These are phyloP conservation scores for Scaptomyza reducta DNA, from an alignment of 2,888 invertebrate species.

Conservation along the genomic window DNA sequence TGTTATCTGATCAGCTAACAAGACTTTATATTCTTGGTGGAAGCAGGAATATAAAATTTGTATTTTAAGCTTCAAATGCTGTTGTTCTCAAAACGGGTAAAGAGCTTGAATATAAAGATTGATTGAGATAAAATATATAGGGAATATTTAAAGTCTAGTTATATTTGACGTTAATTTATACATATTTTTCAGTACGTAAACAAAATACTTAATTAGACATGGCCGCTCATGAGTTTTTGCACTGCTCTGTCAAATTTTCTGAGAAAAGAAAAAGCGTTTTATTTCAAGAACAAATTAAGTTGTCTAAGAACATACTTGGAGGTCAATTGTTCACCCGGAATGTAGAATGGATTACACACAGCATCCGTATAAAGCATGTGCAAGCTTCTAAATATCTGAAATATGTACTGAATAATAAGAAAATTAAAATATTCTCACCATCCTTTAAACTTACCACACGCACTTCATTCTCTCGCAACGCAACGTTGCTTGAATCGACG, in stretches of 20 bases:
- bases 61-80: not conserved
- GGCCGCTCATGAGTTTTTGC: slow-evolving; percentile 86
- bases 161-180: slow-evolving; percentile 8
- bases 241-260: slow-evolving; percentile 89
- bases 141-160: not conserved
- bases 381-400: slow-evolving; percentile 93
- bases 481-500: slow-evolving; percentile 94
- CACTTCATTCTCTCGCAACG: slow-evolving; percentile 96
- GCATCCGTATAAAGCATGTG: slow-evolving; percentile 97
- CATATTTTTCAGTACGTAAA: not conserved
- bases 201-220: slow-evolving; percentile 53
- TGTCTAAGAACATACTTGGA: slow-evolving; percentile 88
- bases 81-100: not conserved
- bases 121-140: not conserved
- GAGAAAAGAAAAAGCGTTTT: slow-evolving; percentile 73
- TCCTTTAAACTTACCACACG: slow-evolving; percentile 87
- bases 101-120: not conserved
- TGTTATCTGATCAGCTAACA: slow-evolving; percentile 1
- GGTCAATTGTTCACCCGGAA: slow-evolving; percentile 94
- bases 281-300: not conserved
- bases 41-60: not conserved
- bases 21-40: not conserved
- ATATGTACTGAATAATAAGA: slow-evolving; percentile 9
- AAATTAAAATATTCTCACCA: not conserved
- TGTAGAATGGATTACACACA: slow-evolving; percentile 98